Conservation (phyloP, 2,113 vertebrate genomes). For the Cyphomyrus plagiostoma region DNA sequence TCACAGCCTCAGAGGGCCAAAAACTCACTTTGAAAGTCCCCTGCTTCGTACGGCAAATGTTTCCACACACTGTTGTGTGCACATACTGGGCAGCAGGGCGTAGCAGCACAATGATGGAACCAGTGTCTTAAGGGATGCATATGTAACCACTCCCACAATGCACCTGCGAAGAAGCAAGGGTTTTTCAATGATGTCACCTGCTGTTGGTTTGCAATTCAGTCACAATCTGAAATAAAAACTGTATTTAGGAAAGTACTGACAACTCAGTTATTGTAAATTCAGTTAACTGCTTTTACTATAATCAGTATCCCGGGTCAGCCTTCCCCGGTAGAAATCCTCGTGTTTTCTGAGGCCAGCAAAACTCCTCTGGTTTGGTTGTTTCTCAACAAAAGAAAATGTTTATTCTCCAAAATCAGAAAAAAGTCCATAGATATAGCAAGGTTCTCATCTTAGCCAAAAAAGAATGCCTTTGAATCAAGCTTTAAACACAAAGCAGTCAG, state of each 20-base stretch:
- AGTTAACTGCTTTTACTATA: not conserved
- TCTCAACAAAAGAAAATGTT: not conserved
- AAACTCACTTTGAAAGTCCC: constrained; percentile 15
- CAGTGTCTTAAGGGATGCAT: not conserved
- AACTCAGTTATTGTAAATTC: not conserved
- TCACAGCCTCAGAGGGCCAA: constrained; percentile 5
- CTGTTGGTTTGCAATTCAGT: not conserved
- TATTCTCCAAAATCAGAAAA: not conserved
- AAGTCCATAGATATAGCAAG: not conserved
- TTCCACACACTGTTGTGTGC: not conserved
- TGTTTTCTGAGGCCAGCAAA: not conserved
- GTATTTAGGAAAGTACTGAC: too few relatives aligned
- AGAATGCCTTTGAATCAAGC: constrained; percentile 6
- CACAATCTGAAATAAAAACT: not conserved
- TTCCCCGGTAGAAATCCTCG: not conserved
- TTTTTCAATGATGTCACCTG: not conserved
- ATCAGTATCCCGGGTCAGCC: not conserved
- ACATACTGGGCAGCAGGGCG: not conserved
- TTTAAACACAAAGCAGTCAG: not conserved
- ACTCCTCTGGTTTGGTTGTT: not conserved
- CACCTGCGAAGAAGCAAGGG: not conserved
- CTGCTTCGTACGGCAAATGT: not conserved
- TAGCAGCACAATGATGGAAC: not conserved
- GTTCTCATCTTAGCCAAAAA: not conserved
- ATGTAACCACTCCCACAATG: not conserved